Evolutionary conservation across 2,113 vertebrate species (phyloP).

Genomic region (Clupea harengus): DNA sequence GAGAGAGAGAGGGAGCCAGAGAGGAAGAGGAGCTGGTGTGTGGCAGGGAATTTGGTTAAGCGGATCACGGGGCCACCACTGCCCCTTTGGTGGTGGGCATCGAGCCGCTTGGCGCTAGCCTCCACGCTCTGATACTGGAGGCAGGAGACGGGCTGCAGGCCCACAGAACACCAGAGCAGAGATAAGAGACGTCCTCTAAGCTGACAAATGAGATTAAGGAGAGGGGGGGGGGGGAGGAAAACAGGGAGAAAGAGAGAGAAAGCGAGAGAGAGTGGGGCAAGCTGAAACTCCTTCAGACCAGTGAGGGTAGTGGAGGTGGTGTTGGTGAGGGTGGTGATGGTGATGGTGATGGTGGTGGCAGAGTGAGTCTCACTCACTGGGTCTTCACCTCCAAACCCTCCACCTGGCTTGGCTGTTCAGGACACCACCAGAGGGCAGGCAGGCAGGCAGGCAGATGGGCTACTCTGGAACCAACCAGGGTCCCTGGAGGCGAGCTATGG

Average conservation of each 20-base stretch:
- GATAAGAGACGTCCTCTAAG: conserved; percentile 30
- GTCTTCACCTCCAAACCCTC: neutral
- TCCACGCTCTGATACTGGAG: neutral
- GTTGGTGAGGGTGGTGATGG: neutral
- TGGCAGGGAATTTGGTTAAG: conserved; percentile 14
- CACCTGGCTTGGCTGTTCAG: neutral
- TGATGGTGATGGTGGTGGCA: no score
- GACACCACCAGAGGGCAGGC: neutral
- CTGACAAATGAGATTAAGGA: conserved; percentile 31
- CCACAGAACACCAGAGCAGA: neutral
- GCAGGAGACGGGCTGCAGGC: neutral
- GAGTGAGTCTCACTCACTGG: no score
- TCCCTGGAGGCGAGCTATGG: neutral
- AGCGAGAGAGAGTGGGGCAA: neutral
- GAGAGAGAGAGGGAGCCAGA: neutral
- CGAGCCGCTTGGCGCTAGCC: neutral
- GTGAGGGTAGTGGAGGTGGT: neutral
- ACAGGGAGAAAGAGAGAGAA: neutral
- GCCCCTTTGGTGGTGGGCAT: conserved; percentile 24
- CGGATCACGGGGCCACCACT: conserved; percentile 6
- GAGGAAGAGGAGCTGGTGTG: neutral
- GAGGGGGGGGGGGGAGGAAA: neutral
- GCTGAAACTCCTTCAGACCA: neutral
- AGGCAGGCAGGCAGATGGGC: neutral
- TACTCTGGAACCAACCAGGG: neutral